Evolutionary conservation across 2,888 invertebrate genomes (phyloP).

Genomic region (Parelbella ahira): DNA sequence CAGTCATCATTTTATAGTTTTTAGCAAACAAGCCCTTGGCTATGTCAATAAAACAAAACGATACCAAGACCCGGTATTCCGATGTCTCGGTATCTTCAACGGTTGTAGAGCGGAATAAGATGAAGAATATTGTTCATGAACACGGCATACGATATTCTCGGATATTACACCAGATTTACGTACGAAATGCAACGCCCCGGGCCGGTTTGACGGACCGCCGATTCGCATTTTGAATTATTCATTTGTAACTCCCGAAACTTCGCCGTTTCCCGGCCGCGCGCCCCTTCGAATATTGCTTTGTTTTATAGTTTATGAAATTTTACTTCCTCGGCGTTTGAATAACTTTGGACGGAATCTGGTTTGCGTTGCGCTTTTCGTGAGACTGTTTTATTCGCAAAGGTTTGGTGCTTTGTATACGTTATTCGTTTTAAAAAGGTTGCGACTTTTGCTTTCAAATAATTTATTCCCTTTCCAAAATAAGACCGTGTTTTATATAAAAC

Average conservation of each 20-base stretch:
- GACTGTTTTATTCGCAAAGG: conserved; percentile 8
- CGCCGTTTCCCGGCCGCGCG: conserved; percentile 43
- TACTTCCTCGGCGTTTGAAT: conserved; percentile 37
- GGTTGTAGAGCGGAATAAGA: too few species aligned
- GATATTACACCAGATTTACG: conserved; percentile 65
- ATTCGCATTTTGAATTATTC: conserved; percentile 75
- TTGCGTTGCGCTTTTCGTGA: conserved; percentile 22
- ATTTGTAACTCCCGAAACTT: conserved; percentile 64
- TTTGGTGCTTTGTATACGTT: neutral
- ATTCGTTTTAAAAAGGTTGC: too few species aligned
- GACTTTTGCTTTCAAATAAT: too few species aligned
- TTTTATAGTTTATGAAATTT: conserved; percentile 66
- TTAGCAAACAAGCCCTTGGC: too few species aligned
- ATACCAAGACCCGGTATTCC: too few species aligned
- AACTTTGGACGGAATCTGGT: conserved; percentile 25
- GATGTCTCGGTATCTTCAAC: too few species aligned
- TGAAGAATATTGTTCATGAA: conserved; percentile 11
- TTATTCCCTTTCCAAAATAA: too few species aligned
- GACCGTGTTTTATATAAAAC: too few species aligned
- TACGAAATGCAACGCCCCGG: conserved; percentile 62
- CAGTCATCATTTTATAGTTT: too few species aligned
- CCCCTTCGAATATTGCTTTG: conserved; percentile 66
- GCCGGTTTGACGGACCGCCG: conserved; percentile 71
- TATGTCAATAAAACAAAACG: too few species aligned
- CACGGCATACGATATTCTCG: conserved; percentile 13